These are phyloP conservation scores for Muschampia plurimacula DNA, from an alignment of 2,888 invertebrate genomes.

Conservation along the genomic window DNA sequence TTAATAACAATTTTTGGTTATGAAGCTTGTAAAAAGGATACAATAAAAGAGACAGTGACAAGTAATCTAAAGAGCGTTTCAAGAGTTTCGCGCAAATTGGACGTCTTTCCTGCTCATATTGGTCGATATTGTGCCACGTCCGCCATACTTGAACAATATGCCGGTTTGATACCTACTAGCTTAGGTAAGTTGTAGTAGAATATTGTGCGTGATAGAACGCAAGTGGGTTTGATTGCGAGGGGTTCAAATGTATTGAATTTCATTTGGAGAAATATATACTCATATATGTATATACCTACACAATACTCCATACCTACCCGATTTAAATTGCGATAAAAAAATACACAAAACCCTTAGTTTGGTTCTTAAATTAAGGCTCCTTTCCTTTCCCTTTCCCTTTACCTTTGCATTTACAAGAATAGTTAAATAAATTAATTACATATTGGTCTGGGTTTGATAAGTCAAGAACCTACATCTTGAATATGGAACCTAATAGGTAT, in stretches of 20 bases:
- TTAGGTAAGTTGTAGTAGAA: conserved; percentile 15
- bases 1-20: conserved; percentile 12
- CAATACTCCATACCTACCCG: too few species aligned
- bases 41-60: conserved; percentile 48
- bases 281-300: not conserved
- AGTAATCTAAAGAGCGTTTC: conserved; percentile 47
- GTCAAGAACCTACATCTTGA: too few species aligned
- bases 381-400: too few species aligned
- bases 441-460: too few species aligned
- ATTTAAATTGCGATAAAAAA: too few species aligned
- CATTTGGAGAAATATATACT: not conserved
- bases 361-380: too few species aligned
- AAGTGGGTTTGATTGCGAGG: conserved; percentile 2
- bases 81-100: conserved; percentile 67
- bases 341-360: too few species aligned
- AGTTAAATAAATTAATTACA: too few species aligned
- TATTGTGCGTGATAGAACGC: conserved; percentile 14
- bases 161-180: conserved; percentile 7
- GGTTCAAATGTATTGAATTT: not conserved
- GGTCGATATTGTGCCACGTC: conserved; percentile 51
- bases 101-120: conserved; percentile 69
- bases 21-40: conserved; percentile 26
- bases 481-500: too few species aligned
- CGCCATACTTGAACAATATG: conserved; percentile 28
- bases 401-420: too few species aligned